Evolutionary conservation across 2,113 vertebrate genomes (phyloP).

Genomic region (Engystomops pustulosus): DNA sequence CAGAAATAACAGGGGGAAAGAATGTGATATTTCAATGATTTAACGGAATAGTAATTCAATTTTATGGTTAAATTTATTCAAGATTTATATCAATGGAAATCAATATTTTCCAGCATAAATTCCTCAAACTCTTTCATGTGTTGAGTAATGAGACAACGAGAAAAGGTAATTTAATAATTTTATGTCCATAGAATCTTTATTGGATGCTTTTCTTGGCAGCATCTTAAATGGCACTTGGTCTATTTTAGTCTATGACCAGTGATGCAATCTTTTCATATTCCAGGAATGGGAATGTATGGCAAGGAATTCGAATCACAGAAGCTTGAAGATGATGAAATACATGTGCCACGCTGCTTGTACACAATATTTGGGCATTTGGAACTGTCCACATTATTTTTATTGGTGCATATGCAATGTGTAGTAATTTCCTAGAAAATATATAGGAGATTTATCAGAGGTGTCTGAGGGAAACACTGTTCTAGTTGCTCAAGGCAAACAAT

Average conservation of each 20-base stretch:
- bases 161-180: slow-evolving; percentile 50
- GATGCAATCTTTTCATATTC: slow-evolving; percentile 13
- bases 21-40: slow-evolving; percentile 13
- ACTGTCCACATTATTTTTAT: not conserved
- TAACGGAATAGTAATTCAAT: slow-evolving; percentile 25
- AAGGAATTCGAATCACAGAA: not conserved
- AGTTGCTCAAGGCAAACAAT: too few relatives aligned
- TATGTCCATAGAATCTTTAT: slow-evolving; percentile 25
- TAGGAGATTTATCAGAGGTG: too few relatives aligned
- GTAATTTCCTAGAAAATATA: too few relatives aligned
- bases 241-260: slow-evolving; percentile 24
- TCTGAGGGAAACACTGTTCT: too few relatives aligned
- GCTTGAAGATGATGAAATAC: not conserved
- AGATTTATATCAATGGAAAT: slow-evolving; percentile 51
- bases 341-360: too few relatives aligned
- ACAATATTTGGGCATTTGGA: not conserved
- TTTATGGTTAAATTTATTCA: slow-evolving; percentile 45
- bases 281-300: not conserved
- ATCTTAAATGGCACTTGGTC: slow-evolving; percentile 43
- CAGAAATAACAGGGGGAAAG: not conserved
- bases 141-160: slow-evolving; percentile 32
- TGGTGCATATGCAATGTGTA: too few relatives aligned
- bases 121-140: slow-evolving; percentile 37
- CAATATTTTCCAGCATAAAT: slow-evolving; percentile 53
- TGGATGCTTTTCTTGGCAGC: slow-evolving; percentile 45